Evolutionary conservation across 1,140 invertebrate species (phyloP), one percentile per base, ranked within the genome.

Genomic region (Pararge aegeria): DNA sequence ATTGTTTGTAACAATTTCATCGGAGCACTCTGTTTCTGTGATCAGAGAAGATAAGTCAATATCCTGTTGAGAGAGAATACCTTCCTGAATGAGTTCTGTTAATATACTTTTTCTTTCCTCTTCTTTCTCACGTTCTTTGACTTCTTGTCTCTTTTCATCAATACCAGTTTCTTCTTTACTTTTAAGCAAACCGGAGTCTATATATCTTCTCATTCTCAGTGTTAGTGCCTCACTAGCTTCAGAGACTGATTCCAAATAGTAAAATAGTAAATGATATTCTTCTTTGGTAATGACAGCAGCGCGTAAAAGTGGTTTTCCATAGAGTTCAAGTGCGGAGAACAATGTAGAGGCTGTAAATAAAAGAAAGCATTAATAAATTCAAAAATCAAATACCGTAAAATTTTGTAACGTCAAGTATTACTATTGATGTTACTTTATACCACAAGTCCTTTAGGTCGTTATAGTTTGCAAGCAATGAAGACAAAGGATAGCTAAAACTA

Each of bases 201-300:
- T 83, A 52, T 90, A 90, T 68, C 85, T 90, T 53, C 85, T 75
- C 81, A 90, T 87, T 20, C 87, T 75, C 61, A 87, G 78, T 6
- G 87, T 86, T 1, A 90, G 73, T 19, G 87, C 81, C 51, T 84
- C 87, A 40, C 87, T 90, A 12, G 87, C 89, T 74, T 89, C 85
- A 10, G 87, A 89, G n/a, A 90, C 83, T 12, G 83, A 88, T 72
- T 90, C 83, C 46, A 90, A 61, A 61, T 89, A 88, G 61, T 89
- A 89, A 61, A 90, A 90, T 5, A 90, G 67, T 50, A 90, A 68
- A 63, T 89, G 83, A 55, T 88, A 90, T 62, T 90, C 89, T 57
- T 87, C 80, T 66, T 87, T 84, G 15, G 80, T 85, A 30, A 90
- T 85, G 6, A 84, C 87, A 52, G 86, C 79, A 24, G 89, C 87